Evolutionary conservation across 2,888 invertebrate species (phyloP).

Genomic region (Tigriopus californicus): DNA sequence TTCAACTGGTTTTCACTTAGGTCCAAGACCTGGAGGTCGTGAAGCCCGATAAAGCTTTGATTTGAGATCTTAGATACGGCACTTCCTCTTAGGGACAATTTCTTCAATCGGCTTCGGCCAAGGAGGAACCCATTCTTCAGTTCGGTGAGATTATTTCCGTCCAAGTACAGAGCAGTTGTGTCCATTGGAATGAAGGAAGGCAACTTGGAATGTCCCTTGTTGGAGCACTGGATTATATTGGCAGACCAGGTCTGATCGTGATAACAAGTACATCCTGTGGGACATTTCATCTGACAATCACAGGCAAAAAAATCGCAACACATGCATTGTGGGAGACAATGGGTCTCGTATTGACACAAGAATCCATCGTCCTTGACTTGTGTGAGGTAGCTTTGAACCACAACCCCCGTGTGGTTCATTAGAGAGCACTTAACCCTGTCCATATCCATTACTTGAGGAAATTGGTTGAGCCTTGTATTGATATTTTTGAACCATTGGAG

Average conservation of each 20-base stretch:
- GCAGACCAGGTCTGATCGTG: constrained; percentile 68
- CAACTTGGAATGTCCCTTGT: constrained; percentile 35
- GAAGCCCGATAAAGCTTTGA: constrained; percentile 60
- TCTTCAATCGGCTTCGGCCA: constrained; percentile 54
- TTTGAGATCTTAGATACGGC: constrained; percentile 53
- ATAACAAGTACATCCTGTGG: constrained; percentile 55
- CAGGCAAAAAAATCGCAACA: constrained; percentile 79
- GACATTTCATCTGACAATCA: constrained; percentile 79
- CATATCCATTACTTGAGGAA: constrained; percentile 59
- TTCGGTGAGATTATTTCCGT: constrained; percentile 56
- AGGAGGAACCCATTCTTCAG: constrained; percentile 67
- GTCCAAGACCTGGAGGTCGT: constrained; percentile 49
- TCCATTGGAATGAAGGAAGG: constrained; percentile 70
- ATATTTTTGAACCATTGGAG: constrained; percentile 67
- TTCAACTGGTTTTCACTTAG: constrained; percentile 54
- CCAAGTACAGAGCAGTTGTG: constrained; percentile 66
- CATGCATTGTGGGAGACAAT: constrained; percentile 66
- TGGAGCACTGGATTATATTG: constrained; percentile 62
- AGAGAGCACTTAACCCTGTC: constrained; percentile 51
- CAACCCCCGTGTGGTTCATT: neutral
- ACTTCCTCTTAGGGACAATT: constrained; percentile 54
- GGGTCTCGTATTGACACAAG: constrained; percentile 57
- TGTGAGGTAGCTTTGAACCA: constrained; percentile 18
- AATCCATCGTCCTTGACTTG: constrained; percentile 31
- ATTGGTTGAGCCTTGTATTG: constrained; percentile 50